Evolutionary conservation across 2,888 invertebrate genomes (phyloP).

Genomic region (Hedychridium roseum): DNA sequence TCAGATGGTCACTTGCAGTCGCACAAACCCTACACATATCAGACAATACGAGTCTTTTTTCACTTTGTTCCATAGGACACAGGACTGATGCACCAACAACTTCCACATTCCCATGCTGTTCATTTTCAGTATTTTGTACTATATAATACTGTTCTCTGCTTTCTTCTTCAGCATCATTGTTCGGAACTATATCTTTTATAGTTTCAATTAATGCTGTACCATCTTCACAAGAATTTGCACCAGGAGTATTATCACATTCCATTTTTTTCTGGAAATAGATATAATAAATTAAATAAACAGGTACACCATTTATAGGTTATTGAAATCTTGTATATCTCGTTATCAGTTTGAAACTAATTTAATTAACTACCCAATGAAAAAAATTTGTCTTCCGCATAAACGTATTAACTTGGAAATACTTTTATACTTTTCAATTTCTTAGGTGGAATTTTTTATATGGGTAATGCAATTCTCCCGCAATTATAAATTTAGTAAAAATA

Average conservation of each 20-base stretch:
- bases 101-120: constrained; percentile 15
- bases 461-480: no score
- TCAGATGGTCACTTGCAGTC: constrained; percentile 65
- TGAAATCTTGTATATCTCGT: no score
- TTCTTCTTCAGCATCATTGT: constrained; percentile 21
- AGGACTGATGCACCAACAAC: constrained; percentile 3
- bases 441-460: no score
- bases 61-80: neutral
- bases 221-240: constrained; percentile 34
- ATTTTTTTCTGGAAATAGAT: no score
- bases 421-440: no score
- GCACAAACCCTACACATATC: constrained; percentile 69
- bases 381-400: no score
- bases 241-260: constrained; percentile 33
- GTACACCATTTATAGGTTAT: no score
- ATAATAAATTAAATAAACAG: no score
- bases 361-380: no score
- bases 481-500: no score
- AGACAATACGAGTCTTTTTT: constrained; percentile 22
- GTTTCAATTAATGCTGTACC: constrained; percentile 36
- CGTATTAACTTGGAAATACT: no score
- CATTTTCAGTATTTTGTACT: constrained; percentile 25
- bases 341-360: no score
- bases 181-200: constrained; percentile 33
- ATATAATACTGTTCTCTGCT: constrained; percentile 35